These are phyloP conservation scores for Microctonus hyperodae DNA, from an alignment of 2,888 invertebrate genomes.

Conservation along the genomic window DNA sequence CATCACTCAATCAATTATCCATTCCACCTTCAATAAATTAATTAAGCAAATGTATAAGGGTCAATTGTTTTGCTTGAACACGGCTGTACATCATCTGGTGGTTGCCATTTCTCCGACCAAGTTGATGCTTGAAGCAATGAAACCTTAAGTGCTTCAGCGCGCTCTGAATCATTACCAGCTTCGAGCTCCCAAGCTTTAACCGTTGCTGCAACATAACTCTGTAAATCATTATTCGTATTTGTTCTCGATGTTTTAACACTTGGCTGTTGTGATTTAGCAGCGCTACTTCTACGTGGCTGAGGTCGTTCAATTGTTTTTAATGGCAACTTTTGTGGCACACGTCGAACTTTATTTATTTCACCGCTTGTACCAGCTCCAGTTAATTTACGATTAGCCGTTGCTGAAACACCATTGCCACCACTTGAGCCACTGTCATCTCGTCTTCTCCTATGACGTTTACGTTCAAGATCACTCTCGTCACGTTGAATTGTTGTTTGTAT, in stretches of 20 bases:
- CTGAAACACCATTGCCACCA: slow-evolving; percentile 33
- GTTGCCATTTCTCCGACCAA: slow-evolving; percentile 57
- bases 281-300: slow-evolving; percentile 38
- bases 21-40: slow-evolving; percentile 31
- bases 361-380: slow-evolving; percentile 6
- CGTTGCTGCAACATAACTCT: slow-evolving; percentile 48
- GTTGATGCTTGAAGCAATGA: slow-evolving; percentile 50
- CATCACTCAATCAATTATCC: neutral
- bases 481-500: slow-evolving; percentile 42
- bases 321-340: slow-evolving; percentile 56
- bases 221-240: slow-evolving; percentile 48
- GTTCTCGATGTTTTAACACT: slow-evolving; percentile 43
- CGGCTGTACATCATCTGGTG: slow-evolving; percentile 59
- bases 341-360: slow-evolving; percentile 43
- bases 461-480: slow-evolving; percentile 48
- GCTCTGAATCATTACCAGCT: slow-evolving; percentile 44
- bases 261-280: slow-evolving; percentile 38
- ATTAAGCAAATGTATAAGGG: slow-evolving; percentile 57
- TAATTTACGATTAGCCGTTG: slow-evolving; percentile 3
- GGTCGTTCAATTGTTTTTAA: slow-evolving; percentile 51
- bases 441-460: slow-evolving; percentile 49
- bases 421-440: slow-evolving; percentile 42
- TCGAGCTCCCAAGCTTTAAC: slow-evolving; percentile 58
- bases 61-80: slow-evolving; percentile 60
- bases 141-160: slow-evolving; percentile 46